Conservation (phyloP, 2,797 vertebrate species). For the Phaenicophaeus curvirostris region DNA sequence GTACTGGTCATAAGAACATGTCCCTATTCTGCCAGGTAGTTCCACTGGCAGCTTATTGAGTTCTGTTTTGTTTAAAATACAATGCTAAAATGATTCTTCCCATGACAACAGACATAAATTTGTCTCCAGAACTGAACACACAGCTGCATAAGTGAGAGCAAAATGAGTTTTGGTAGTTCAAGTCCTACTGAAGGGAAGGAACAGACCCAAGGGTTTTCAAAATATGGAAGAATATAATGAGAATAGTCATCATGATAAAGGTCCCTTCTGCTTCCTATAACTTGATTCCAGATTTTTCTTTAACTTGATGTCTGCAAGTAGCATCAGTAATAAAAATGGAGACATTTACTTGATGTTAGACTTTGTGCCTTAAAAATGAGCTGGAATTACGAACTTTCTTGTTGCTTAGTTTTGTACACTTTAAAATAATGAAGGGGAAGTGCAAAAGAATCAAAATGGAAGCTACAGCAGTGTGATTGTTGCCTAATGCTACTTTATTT, state of each 20-base stretch:
- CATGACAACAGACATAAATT: neutral
- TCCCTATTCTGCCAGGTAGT: neutral
- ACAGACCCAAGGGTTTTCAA: neutral
- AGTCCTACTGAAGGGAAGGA: neutral
- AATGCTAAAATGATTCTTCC: neutral
- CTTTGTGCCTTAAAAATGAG: neutral
- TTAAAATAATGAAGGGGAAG: neutral
- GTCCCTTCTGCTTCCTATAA: neutral
- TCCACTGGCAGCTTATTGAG: neutral
- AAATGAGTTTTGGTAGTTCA: neutral
- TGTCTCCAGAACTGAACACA: neutral
- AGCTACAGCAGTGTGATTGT: neutral
- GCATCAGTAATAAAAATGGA: neutral
- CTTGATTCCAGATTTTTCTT: neutral
- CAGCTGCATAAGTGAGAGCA: neutral
- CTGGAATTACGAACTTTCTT: neutral
- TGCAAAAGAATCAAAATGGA: neutral
- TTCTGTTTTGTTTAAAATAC: neutral
- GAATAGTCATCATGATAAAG: neutral
- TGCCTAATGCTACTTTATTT: slow-evolving; percentile 1
- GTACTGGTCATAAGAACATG: neutral
- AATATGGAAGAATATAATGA: neutral
- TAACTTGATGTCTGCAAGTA: neutral
- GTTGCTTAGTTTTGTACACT: neutral
- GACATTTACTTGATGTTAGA: neutral